phyloP scores from a whole-genome alignment of 2,113 vertebrate genomes.

The Labrus mixtus region DNA sequence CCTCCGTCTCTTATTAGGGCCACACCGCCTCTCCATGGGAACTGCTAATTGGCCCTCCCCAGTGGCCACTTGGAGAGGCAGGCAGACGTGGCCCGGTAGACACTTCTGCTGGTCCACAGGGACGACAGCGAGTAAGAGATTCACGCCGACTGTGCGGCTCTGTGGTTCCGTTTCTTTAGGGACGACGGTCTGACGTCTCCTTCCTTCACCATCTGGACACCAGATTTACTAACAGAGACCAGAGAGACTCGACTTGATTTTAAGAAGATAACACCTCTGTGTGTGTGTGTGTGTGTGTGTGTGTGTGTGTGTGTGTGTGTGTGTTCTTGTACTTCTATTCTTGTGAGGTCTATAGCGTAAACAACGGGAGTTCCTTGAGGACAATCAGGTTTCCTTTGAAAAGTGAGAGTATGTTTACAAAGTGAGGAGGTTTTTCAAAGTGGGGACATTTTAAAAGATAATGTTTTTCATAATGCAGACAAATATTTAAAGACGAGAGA shows the following conservation, averaged over 20 bases:
- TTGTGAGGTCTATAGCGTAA: neutral
- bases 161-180: constrained; percentile 49
- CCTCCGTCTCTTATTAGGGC: constrained; percentile 92
- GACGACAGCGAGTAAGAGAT: constrained; percentile 63
- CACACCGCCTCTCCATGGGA: constrained; percentile 93
- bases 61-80: constrained; percentile 91
- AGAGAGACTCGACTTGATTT: constrained; percentile 26
- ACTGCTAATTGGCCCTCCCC: constrained; percentile 93
- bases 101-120: constrained; percentile 76
- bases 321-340: neutral
- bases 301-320: neutral
- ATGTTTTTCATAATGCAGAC: too few relatives aligned
- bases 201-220: constrained; percentile 72
- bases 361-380: neutral
- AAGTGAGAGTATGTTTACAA: neutral
- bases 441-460: too few relatives aligned
- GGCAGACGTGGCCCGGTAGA: constrained; percentile 82
- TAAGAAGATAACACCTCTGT: constrained; percentile 15
- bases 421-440: neutral
- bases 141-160: constrained; percentile 21
- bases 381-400: neutral
- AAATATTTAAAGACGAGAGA: too few relatives aligned
- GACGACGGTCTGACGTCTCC: constrained; percentile 60
- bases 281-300: neutral
- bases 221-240: constrained; percentile 59